Evolutionary conservation across 2,888 invertebrate genomes (phyloP), one percentile per base, ranked within the genome.

Genomic region (Nemoura dubitans): DNA sequence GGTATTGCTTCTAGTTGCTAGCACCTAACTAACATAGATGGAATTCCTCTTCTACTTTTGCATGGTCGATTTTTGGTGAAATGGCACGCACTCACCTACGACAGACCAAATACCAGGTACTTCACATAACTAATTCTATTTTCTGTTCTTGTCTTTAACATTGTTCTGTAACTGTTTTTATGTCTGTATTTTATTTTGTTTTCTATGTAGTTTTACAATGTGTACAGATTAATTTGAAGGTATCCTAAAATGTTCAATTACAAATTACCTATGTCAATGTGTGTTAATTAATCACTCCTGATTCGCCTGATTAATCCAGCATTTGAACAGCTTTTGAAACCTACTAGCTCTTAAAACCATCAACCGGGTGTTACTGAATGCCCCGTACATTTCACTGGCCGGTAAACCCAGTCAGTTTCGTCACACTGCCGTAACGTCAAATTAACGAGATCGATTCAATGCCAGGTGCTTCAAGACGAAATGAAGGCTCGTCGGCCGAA

Each of bases 401-500:
- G n/a, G n/a, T n/a, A n/a, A n/a, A n/a, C n/a, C n/a, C n/a, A n/a
- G n/a, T n/a, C n/a, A n/a, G n/a, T n/a, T n/a, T n/a, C n/a, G n/a
- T n/a, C n/a, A n/a, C n/a, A n/a, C n/a, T n/a, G n/a, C n/a, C n/a
- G n/a, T 21, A 26, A 78, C 5, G 78, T 78, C 7, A 78, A 2
- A 26, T 10, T 27, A 26, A 78, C 26, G 7, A 2, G 28, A 78
- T 78, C 10, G 16, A 5, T 78, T 26, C 10, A 3, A 16, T 14
- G 88, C 21, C 87, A 90, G 90, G 89, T 89, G 0, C 91, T 97
- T 0, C 93, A 96, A 89, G 98, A 98, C 91, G 99, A 99, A 92
- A 96, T 98, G 92, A 95, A 97, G 89, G 95, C 95, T 0, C 91
- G 96, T 3, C 93, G 94, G 89, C 94, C 95, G 10, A 96, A 96